Evolutionary conservation across 2,113 vertebrate species (phyloP), one percentile per base, ranked within the genome.

Genomic region (Gnathonemus echidnorhynchus): DNA sequence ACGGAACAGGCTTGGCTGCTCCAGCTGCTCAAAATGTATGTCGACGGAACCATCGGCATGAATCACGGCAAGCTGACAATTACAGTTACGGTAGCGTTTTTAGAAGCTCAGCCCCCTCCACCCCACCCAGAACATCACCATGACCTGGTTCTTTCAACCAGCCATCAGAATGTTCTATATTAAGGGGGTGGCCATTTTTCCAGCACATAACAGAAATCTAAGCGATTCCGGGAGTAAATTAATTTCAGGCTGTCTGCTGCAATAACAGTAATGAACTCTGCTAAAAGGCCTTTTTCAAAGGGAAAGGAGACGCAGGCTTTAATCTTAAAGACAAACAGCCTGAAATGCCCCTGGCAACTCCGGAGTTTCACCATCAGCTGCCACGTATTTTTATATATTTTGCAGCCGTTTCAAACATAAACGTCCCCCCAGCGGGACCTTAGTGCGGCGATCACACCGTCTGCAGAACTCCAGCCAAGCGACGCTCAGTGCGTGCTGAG

Each of bases 191-290:
- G 88, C 88, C 88, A 88, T 49, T 74, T 88, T 45, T 50, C 24
- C 46, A 42, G 31, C 45, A 42, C 46, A 74, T 86, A 86, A 48
- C 24, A 74, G 66, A 62, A 77, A 88, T 74, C 58, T 27, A 74
- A 62, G 62, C 31, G 35, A 49, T 88, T 46, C 62, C 74, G 58
- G 24, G 13, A 86, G 24, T n/a, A 48, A 70, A 88, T 74, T 88
- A 19, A 88, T 74, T 49, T 50, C n/a, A n/a, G 19, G 11, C 45
- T 27, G 58, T 62, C 88, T 49, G 27, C 42, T 49, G 48, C 58
- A 86, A 86, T 49, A 86, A 88, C 88, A 74, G 42, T 88, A 46
- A 74, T 35, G 62, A 39, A 88, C 35, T 66, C 24, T 45, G 87
- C 46, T 58, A 88, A 42, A 66, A 66, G 58, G 9, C 21, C 56